Evolutionary conservation across 2,113 vertebrate species (phyloP).

Genomic region (Dunckerocampus dactyliophorus): DNA sequence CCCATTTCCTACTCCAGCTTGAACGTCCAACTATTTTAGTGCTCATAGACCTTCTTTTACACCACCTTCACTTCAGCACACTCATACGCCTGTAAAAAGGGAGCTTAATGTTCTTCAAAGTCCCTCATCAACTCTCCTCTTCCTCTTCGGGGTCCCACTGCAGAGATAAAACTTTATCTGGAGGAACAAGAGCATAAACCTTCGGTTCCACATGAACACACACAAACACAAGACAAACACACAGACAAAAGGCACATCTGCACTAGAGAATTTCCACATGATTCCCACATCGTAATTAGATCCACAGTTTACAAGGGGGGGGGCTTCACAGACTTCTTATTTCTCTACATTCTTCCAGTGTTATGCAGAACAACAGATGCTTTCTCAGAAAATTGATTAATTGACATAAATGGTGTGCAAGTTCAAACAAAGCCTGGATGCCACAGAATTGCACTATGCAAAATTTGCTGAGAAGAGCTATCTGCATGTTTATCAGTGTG

Average conservation of each 20-base stretch:
- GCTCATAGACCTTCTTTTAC: conserved; percentile 10
- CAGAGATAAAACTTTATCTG: conserved; percentile 49
- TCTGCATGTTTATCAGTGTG: conserved; percentile 17
- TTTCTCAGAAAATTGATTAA: conserved; percentile 41
- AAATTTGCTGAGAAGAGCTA: conserved; percentile 22
- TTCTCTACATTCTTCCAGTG: conserved; percentile 22
- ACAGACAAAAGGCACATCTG: conserved; percentile 18
- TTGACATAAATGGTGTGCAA: conserved; percentile 37
- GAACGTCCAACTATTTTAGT: conserved; percentile 15
- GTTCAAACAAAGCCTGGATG: conserved; percentile 36
- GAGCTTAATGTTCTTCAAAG: conserved; percentile 7
- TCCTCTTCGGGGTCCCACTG: conserved; percentile 23
- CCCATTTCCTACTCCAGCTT: conserved; percentile 34
- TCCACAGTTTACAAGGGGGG: conserved; percentile 31
- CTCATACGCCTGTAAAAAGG: neutral
- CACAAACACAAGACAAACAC: too few species aligned
- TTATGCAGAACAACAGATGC: conserved; percentile 16
- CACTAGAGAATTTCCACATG: conserved; percentile 33
- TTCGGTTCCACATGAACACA: conserved; percentile 2
- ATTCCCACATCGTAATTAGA: conserved; percentile 53
- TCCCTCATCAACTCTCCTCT: conserved; percentile 11
- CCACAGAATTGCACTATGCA: conserved; percentile 19
- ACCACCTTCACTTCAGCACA: conserved; percentile 1
- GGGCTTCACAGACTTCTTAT: neutral
- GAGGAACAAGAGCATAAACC: conserved; percentile 22